Evolutionary conservation across 2,113 vertebrate genomes (phyloP), one percentile per base, ranked within the genome.

Genomic region (Globicephala melas): DNA sequence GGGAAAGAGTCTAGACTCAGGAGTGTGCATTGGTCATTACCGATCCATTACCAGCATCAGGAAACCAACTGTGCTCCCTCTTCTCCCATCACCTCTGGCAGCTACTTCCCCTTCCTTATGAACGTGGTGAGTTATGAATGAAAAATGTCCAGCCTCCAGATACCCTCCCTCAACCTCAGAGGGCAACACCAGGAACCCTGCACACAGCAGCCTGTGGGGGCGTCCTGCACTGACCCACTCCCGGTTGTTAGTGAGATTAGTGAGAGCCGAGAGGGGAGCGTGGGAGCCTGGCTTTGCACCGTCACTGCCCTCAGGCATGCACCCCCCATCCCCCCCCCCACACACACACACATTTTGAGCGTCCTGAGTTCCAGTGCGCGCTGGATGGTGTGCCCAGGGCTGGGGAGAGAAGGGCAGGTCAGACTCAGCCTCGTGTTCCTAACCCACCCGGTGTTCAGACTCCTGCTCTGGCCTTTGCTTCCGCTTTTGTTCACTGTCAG

Each of bases 1-100:
- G 44, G 47, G 77, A 84, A 82, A 53, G 55, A 77, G 81, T 77
- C 81, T 81, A 60, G 38, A 90, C 94, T 67, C 5, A 7, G 41
- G 79, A 81, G 50, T 31, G 47, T 74, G 71, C 91, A 80, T 55
- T 44, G 84, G 36, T 86, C 73, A 81, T 94, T 96, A 92, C 58
- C 0, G 38, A 89, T 41, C 89, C 62, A 90, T 90, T 91, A 58
- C 79, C 60, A 96, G 73, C 84, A 79, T 76, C 80, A 82, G 89
- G 73, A 96, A 90, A 85, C 83, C 83, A 44, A 20, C 44, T 31
- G 55, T 38, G 10, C 28, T 85, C 70, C 12, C 18, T 70, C 73
- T 92, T 65, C 71, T 76, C 94, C 86, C 74, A 44, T 93, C 60
- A 55, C 33, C n/a, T 60, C 55, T 81, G 58, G 31, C 20, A 92